These are phyloP conservation scores for Caenorhabditis parvicauda DNA, from an alignment of 2,888 invertebrate species.

Conservation along the genomic window DNA sequence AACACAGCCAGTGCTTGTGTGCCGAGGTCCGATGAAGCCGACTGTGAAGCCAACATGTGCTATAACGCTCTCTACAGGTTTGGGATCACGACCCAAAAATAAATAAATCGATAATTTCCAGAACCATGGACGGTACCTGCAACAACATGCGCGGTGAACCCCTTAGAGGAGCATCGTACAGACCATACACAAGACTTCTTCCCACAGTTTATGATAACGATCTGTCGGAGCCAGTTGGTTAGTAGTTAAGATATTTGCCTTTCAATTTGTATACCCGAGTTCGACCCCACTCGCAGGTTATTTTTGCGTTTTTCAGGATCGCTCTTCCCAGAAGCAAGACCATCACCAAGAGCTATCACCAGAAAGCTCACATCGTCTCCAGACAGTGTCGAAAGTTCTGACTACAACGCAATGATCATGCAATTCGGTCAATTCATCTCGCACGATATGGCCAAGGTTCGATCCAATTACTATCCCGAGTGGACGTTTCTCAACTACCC, in stretches of 20 bases:
- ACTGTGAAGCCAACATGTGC: slow-evolving; percentile 59
- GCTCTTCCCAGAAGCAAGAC: slow-evolving; percentile 39
- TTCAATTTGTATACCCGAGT: neutral
- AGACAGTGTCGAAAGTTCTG: slow-evolving; percentile 53
- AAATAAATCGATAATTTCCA: slow-evolving; percentile 68
- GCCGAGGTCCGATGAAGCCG: slow-evolving; percentile 56
- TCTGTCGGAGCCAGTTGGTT: slow-evolving; percentile 55
- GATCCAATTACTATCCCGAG: too few relatives aligned
- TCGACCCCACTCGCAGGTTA: neutral
- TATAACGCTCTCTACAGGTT: slow-evolving; percentile 53
- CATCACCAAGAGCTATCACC: slow-evolving; percentile 52
- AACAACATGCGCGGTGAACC: slow-evolving; percentile 83
- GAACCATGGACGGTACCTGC: slow-evolving; percentile 87
- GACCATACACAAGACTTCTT: slow-evolving; percentile 67
- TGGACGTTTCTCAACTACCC: too few relatives aligned
- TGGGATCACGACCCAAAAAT: neutral
- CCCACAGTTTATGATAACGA: slow-evolving; percentile 58
- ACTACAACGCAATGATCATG: slow-evolving; percentile 59
- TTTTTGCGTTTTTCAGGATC: slow-evolving; percentile 27
- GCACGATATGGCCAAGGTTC: slow-evolving; percentile 58
- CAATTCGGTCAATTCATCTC: slow-evolving; percentile 58
- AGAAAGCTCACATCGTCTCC: slow-evolving; percentile 48
- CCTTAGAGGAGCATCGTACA: slow-evolving; percentile 86
- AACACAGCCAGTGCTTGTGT: slow-evolving; percentile 61
- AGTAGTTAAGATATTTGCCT: slow-evolving; percentile 7